Evolutionary conservation across 37 sponge, comb jelly and placozoan genomes (phyloP).

Genomic region (Haliclona indistincta): DNA sequence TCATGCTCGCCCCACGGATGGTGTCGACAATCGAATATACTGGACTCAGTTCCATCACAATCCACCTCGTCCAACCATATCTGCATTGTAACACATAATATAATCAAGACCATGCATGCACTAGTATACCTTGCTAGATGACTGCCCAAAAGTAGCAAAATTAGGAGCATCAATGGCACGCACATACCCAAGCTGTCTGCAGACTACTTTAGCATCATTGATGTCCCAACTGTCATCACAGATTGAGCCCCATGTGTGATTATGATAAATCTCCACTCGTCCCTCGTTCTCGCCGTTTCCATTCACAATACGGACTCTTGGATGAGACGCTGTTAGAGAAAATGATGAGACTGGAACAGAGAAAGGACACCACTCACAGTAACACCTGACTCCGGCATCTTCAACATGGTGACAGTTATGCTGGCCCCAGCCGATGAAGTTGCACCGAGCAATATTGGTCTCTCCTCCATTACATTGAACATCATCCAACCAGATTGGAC

Average conservation of each 20-base stretch:
- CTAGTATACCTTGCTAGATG: conserved; percentile 3
- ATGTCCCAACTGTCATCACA: conserved; percentile 65
- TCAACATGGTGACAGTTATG: conserved; percentile 57
- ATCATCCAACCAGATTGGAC: conserved; percentile 35
- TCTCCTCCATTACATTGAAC: conserved; percentile 65
- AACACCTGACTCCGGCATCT: conserved; percentile 67
- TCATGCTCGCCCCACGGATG: conserved; percentile 36
- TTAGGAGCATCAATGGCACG: conserved; percentile 25
- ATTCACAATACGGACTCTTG: conserved; percentile 8
- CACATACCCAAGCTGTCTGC: conserved; percentile 52
- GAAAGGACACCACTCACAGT: conserved; percentile 26
- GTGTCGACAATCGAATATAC: conserved; percentile 46
- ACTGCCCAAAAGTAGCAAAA: conserved; percentile 27
- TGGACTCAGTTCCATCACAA: conserved; percentile 50
- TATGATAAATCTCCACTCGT: conserved; percentile 30
- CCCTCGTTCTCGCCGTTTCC: conserved; percentile 28
- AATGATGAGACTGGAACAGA: neutral
- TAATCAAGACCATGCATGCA: neutral
- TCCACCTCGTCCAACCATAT: conserved; percentile 62
- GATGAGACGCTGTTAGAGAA: neutral
- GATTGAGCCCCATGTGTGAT: conserved; percentile 54
- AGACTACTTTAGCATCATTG: conserved; percentile 48
- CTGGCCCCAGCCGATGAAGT: conserved; percentile 10
- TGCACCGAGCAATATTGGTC: conserved; percentile 30
- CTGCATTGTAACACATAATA: neutral